phyloP scores from a whole-genome alignment of 2,797 vertebrate genomes.

The Malurus leucopterus region DNA sequence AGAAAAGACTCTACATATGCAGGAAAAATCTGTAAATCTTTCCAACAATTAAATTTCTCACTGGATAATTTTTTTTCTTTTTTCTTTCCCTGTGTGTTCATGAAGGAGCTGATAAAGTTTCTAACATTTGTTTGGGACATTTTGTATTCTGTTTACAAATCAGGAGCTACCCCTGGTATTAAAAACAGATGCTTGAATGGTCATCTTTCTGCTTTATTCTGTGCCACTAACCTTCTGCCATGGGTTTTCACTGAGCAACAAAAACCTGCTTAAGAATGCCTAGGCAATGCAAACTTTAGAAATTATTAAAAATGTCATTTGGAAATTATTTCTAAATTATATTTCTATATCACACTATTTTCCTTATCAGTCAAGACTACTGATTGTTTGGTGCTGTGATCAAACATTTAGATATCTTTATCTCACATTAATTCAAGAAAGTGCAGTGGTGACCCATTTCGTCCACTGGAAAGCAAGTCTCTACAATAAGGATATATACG shows the following conservation, averaged over 20 bases:
- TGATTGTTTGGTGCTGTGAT: not conserved
- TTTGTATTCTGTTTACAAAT: not conserved
- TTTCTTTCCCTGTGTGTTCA: not conserved
- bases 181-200: not conserved
- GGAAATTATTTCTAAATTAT: not conserved
- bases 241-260: not conserved
- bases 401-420: not conserved
- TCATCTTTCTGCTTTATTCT: not conserved
- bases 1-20: not conserved
- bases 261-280: not conserved
- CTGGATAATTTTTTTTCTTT: not conserved
- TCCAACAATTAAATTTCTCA: not conserved
- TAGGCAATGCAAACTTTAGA: not conserved
- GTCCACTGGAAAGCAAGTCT: not conserved
- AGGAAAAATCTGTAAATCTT: not conserved
- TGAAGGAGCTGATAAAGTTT: not conserved
- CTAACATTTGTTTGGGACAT: not conserved
- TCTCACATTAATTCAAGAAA: not conserved
- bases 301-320: not conserved
- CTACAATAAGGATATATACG: not conserved
- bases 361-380: not conserved
- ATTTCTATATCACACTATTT: not conserved
- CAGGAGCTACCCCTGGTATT: not conserved
- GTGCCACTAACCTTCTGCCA: not conserved
- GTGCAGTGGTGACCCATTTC: not conserved